Base-by-base conservation (phyloP, 2,888 invertebrate species). In the Sinohyriopsis cumingii region DNA sequence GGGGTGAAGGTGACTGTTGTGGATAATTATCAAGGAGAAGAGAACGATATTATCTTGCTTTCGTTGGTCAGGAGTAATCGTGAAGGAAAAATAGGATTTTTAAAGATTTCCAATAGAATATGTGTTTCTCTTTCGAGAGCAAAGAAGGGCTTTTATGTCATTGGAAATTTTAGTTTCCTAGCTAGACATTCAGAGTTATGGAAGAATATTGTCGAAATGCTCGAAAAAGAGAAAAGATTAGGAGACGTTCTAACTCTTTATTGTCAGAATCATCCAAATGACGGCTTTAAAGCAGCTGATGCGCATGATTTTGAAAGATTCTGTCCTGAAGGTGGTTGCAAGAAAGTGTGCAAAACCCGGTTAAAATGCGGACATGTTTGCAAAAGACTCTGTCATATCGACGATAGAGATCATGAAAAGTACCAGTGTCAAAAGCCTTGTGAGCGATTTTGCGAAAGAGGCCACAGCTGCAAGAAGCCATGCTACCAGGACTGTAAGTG, bases 401-500 rank as follows among this genome's bases (percentile, higher is more conserved):
- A 61, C 28, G 82, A 82, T 61, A 60, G 61, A 28, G 88, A 91
- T 0, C 94, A 94, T 82, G 61, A 68, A 0, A 68, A 81, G 0
- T 91, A 91, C 53, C 87, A 87, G 69, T 83, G 84, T 64, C 55
- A 33, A 19, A 79, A 78, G 62, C 24, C 12, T 45, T 84, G 84
- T 62, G 68, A 63, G 19, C 71, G 70, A 72, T 67, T 45, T 67
- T 63, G 68, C 15, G 22, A 59, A 24, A 59, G n/a, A 24, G 59
- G 59, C 12, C 77, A 77, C 68, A 28, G 9, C 33, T 77, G 77
- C 25, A 55, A 78, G 15, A 91, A 90, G 76, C 67, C 76, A 28
- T 94, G 94, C 77, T 86, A 87, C 77, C 91, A 93, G 82, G 64
- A 72, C 3, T 75, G 81, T 71, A 75, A 77, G 5, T 86, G 86